Conservation (phyloP, 1,140 invertebrate genomes). For the Eulimnadia texana region DNA sequence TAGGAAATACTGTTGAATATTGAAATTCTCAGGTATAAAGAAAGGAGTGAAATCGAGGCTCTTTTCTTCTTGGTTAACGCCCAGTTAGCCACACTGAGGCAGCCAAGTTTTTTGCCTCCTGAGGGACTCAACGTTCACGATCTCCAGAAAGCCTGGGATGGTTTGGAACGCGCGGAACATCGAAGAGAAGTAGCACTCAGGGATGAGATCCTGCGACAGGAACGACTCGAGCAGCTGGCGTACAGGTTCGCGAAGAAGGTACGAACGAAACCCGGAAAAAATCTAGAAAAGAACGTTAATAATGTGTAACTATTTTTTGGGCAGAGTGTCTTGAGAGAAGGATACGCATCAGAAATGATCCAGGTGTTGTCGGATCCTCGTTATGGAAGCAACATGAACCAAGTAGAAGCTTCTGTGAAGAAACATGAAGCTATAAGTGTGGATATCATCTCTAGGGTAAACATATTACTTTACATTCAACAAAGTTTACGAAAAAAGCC, state of each 20-base stretch:
- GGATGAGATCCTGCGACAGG: constrained; percentile 80
- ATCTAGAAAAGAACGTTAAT: constrained; percentile 5
- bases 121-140: constrained; percentile 84
- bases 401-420: constrained; percentile 93
- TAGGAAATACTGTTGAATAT: too few relatives aligned
- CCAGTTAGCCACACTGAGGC: constrained; percentile 79
- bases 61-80: constrained; percentile 94
- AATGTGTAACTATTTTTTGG: constrained; percentile 24
- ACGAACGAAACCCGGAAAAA: constrained; percentile 23
- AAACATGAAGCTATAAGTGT: constrained; percentile 97
- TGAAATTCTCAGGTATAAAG: constrained; percentile 87
- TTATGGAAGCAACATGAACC: constrained; percentile 73
- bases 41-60: constrained; percentile 92
- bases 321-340: constrained; percentile 69
- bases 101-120: constrained; percentile 73
- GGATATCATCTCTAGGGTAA: constrained; percentile 72
- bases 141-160: constrained; percentile 82
- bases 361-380: constrained; percentile 85
- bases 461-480: constrained; percentile 22
- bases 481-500: too few relatives aligned
- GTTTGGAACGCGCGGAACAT: constrained; percentile 88
- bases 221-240: constrained; percentile 85
- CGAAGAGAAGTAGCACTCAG: constrained; percentile 79
- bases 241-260: constrained; percentile 91
- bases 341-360: constrained; percentile 96